Percentiles rank a stretch among this genome's conserved stretches.
Evolutionary conservation across 2,113 vertebrate genomes (phyloP).

Genomic region (Setophaga petechia): DNA sequence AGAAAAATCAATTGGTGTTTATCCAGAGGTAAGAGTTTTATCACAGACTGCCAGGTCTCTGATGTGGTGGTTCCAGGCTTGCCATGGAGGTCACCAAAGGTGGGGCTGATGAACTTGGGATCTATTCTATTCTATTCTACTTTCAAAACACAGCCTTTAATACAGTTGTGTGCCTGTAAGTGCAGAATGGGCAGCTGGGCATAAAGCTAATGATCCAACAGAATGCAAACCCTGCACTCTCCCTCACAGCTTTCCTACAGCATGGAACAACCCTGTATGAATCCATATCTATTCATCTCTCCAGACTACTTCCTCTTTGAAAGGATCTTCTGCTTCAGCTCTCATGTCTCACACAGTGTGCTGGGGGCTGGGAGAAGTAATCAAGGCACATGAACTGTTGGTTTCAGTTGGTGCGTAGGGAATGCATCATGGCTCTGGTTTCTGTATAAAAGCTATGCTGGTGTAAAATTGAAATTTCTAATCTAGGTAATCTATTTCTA

Average conservation of each 20-base stretch:
- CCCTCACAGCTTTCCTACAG: not conserved
- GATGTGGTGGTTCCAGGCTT: not conserved
- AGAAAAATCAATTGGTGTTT: slow-evolving; percentile 78
- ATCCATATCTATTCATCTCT: not conserved
- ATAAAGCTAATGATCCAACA: not conserved
- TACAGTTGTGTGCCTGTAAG: not conserved
- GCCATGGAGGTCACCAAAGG: not conserved
- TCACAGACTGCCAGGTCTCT: not conserved
- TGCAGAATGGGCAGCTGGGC: not conserved
- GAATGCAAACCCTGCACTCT: not conserved
- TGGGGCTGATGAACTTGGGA: not conserved
- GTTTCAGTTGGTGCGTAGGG: not conserved
- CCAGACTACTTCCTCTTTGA: not conserved
- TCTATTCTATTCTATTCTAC: not conserved
- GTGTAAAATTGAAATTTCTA: not conserved
- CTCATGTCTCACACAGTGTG: not conserved
- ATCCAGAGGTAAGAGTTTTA: slow-evolving; percentile 75
- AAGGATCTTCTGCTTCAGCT: not conserved
- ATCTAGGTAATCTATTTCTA: not conserved
- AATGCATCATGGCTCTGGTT: not conserved
- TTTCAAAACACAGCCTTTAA: not conserved
- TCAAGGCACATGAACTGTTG: not conserved
- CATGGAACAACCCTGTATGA: not conserved
- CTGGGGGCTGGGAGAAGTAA: not conserved
- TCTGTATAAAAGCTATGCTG: not conserved